Percentiles rank a stretch among this genome's conserved stretches.
These are phyloP conservation scores for Peromyscus aztecus DNA, from an alignment of 2,797 vertebrate species.

Conservation along the genomic window DNA sequence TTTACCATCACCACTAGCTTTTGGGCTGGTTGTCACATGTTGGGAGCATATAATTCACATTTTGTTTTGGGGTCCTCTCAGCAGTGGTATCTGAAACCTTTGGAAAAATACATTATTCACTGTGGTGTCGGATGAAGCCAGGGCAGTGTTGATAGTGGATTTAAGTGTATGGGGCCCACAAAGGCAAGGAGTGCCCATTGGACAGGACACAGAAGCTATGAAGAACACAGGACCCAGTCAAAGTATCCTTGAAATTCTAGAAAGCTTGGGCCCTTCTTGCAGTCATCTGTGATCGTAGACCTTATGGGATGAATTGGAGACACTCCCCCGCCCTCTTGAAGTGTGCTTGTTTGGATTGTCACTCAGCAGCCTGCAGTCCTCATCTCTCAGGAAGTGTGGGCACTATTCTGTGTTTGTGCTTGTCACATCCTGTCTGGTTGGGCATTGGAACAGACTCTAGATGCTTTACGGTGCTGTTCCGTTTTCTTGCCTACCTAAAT, in stretches of 20 bases:
- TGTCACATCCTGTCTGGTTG: slow-evolving; percentile 50
- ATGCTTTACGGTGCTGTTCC: slow-evolving; percentile 48
- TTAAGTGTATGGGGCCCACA: background rate
- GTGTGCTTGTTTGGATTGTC: background rate
- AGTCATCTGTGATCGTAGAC: background rate
- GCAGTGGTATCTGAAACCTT: background rate
- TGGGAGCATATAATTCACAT: background rate
- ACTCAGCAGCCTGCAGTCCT: background rate
- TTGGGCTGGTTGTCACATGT: background rate
- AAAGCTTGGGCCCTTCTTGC: background rate
- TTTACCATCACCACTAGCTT: rapidly evolving
- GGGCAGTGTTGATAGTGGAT: background rate
- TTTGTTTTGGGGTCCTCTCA: background rate
- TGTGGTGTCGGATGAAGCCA: background rate
- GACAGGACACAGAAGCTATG: background rate
- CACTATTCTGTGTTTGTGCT: background rate
- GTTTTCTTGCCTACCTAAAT: slow-evolving; percentile 65
- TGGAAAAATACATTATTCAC: background rate
- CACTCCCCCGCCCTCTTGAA: background rate
- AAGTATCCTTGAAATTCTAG: background rate
- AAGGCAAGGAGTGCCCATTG: background rate
- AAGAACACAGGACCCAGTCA: background rate
- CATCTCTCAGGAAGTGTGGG: background rate
- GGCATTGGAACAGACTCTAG: slow-evolving; percentile 34
- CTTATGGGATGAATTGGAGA: background rate